Evolutionary conservation across 2,113 vertebrate species (phyloP).

Genomic region (Salvelinus alpinus): DNA sequence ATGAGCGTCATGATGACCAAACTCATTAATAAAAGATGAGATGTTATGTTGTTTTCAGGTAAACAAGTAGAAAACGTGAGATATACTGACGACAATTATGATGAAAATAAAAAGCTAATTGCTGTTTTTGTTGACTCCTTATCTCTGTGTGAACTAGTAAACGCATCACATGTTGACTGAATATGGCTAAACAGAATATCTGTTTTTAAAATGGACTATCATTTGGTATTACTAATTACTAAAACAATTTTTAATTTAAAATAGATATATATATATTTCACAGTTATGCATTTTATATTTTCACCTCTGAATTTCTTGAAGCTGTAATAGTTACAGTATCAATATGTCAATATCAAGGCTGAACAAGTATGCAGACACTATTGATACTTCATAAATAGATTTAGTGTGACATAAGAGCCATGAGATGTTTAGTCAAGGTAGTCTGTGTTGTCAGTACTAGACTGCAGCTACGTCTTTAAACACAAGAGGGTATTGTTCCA

Average conservation of each 20-base stretch:
- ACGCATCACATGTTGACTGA: background rate
- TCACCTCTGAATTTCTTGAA: background rate
- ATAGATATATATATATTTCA: background rate
- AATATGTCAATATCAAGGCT: background rate
- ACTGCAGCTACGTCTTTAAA: conserved; percentile 43
- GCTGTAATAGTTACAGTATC: too few species aligned
- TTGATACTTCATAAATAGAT: background rate
- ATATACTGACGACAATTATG: background rate
- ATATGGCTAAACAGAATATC: too few species aligned
- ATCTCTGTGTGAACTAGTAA: background rate
- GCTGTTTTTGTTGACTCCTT: background rate
- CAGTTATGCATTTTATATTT: background rate
- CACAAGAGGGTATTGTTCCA: conserved; percentile 66
- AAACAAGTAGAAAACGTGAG: background rate
- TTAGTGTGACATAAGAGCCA: background rate
- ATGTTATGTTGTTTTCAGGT: background rate
- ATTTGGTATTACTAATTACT: background rate
- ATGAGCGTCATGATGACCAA: background rate
- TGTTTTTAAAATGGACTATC: background rate
- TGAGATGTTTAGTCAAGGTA: background rate
- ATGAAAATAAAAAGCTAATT: background rate
- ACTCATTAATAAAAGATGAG: background rate
- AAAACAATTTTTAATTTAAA: background rate
- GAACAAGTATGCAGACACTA: background rate
- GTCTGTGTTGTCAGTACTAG: background rate